phyloP scores from a whole-genome alignment of 1,140 invertebrate genomes.

The Hormaphis cornu region DNA sequence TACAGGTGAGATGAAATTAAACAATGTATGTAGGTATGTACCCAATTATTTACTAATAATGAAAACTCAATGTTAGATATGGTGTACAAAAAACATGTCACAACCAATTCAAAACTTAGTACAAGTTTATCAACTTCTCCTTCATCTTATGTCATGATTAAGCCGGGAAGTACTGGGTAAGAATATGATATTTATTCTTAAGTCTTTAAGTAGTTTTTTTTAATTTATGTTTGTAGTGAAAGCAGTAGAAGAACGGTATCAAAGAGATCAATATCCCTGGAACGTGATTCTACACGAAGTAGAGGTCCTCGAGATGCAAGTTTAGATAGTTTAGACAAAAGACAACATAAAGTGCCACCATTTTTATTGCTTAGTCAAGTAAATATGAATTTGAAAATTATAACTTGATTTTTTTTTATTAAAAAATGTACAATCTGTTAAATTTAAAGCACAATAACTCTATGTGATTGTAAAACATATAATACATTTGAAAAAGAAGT shows the following conservation, averaged over 20 bases:
- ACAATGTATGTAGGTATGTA: not conserved
- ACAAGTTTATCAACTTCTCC: conserved; percentile 19
- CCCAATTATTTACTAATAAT: not conserved
- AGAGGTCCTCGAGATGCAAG: conserved; percentile 45
- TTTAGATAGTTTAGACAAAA: conserved; percentile 43
- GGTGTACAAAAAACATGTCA: conserved; percentile 17
- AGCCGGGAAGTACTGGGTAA: conserved; percentile 6
- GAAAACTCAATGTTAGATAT: conserved; percentile 11
- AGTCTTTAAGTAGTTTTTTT: not conserved
- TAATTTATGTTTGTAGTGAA: too few species aligned
- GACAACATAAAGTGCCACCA: conserved; percentile 41
- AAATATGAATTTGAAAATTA: not conserved
- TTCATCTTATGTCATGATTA: conserved; percentile 13
- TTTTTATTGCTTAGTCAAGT: conserved; percentile 44
- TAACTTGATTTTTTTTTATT: not conserved
- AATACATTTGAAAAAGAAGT: too few species aligned
- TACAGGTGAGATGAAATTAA: conserved; percentile 39
- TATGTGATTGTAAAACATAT: too few species aligned
- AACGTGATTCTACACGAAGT: conserved; percentile 41
- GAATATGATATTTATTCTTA: not conserved
- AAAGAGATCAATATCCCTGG: conserved; percentile 37
- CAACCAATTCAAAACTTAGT: conserved; percentile 8
- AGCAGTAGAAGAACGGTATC: conserved; percentile 19
- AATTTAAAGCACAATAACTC: too few species aligned
- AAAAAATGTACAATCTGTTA: too few species aligned